phyloP scores from a whole-genome alignment of 1,140 invertebrate genomes.

The Macrotrachela quadricornifera region DNA sequence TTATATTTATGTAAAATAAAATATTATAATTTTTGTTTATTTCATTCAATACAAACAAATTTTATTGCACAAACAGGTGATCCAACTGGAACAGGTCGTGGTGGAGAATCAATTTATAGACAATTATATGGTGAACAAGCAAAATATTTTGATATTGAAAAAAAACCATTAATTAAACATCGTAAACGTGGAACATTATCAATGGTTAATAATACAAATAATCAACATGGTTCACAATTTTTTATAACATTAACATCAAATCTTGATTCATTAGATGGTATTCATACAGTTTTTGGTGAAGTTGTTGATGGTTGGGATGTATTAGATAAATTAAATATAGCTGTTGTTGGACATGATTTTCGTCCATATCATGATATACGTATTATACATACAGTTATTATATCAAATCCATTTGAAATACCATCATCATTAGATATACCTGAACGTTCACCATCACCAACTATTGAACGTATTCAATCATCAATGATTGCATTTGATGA shows the following conservation, averaged over 20 bases:
- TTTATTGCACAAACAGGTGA: constrained; percentile 93
- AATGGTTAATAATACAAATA: constrained; percentile 78
- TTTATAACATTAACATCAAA: constrained; percentile 75
- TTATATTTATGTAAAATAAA: constrained; percentile 93
- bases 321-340: constrained; percentile 67
- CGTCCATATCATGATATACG: constrained; percentile 84
- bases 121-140: constrained; percentile 48
- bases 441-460: constrained; percentile 55
- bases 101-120: constrained; percentile 55
- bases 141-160: constrained; percentile 72
- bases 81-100: constrained; percentile 67
- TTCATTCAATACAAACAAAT: constrained; percentile 70
- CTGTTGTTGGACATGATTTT: constrained; percentile 70
- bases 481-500: constrained; percentile 65
- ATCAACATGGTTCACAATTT: constrained; percentile 78
- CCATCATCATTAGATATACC: constrained; percentile 40
- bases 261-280: constrained; percentile 67
- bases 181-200: constrained; percentile 62
- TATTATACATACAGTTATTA: constrained; percentile 83
- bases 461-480: constrained; percentile 43
- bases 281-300: constrained; percentile 90
- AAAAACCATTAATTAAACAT: constrained; percentile 71
- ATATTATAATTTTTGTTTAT: constrained; percentile 87
- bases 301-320: constrained; percentile 65
- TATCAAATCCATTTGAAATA: constrained; percentile 89